Percentiles rank a stretch among this genome's conserved stretches.
phyloP scores from a whole-genome alignment of 2,797 vertebrate species.

The Salmo trutta region DNA sequence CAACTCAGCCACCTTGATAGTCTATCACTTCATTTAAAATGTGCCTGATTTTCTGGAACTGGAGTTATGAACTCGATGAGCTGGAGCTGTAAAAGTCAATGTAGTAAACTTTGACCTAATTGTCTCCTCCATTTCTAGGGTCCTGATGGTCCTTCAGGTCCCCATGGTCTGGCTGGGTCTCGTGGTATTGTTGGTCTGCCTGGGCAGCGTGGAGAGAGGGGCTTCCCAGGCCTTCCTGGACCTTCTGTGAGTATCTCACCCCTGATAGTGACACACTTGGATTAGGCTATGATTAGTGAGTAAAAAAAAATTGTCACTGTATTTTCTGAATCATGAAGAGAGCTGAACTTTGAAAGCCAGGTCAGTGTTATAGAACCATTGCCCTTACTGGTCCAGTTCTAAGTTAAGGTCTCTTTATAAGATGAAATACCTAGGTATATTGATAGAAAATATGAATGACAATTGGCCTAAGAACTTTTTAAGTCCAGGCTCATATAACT shows the following conservation, averaged over 20 bases:
- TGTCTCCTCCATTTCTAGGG: conserved; percentile 74
- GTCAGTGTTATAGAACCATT: neutral
- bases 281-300: neutral
- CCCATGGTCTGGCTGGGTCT: conserved; percentile 87
- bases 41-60: neutral
- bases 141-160: conserved; percentile 86
- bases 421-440: neutral
- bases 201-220: conserved; percentile 95
- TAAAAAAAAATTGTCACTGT: too few relatives aligned
- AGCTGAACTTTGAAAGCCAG: neutral
- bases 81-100: neutral
- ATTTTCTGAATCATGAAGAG: neutral
- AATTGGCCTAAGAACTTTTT: too few relatives aligned
- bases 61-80: neutral
- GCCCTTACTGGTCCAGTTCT: neutral
- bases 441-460: neutral
- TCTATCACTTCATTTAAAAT: neutral
- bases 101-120: neutral
- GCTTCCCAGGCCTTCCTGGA: conserved; percentile 92
- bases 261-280: neutral
- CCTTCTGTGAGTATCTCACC: conserved; percentile 84
- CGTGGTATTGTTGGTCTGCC: conserved; percentile 95
- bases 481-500: neutral
- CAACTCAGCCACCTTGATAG: neutral
- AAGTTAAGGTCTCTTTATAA: neutral